phyloP scores from a whole-genome alignment of 2,113 vertebrate species.

The Heliornis fulica region DNA sequence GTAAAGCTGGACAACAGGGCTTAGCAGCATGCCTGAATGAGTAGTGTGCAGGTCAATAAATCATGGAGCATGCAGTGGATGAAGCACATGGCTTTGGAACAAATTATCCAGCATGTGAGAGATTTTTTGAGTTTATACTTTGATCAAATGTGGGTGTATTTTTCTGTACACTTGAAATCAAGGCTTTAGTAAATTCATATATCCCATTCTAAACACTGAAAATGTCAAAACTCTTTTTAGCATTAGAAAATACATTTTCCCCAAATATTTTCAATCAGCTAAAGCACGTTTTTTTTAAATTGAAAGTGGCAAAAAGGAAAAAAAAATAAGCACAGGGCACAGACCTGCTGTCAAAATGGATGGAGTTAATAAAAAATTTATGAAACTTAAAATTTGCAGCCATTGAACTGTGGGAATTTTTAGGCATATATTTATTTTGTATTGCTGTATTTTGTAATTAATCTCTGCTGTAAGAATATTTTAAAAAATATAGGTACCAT shows the following conservation, averaged over 20 bases:
- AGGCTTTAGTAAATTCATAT: background rate
- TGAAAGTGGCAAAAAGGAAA: background rate
- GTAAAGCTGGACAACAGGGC: background rate
- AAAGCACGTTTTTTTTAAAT: background rate
- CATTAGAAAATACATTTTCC: background rate
- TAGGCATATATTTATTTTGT: background rate
- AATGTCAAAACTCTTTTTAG: background rate
- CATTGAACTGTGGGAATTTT: background rate
- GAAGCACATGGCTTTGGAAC: background rate
- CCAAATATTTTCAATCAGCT: background rate
- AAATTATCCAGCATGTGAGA: background rate
- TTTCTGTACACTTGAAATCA: background rate
- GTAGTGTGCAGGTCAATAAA: background rate
- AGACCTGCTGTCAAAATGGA: background rate
- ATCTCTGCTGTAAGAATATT: background rate
- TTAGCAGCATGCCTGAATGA: background rate
- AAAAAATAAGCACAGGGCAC: too few species aligned
- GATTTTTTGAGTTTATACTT: background rate
- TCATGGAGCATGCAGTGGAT: background rate
- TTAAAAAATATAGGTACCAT: background rate
- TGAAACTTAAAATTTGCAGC: background rate
- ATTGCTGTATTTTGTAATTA: background rate
- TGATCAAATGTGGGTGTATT: background rate
- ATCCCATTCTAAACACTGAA: background rate
- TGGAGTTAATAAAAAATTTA: background rate